Evolutionary conservation across 2,113 vertebrate species (phyloP), one percentile per base, ranked within the genome.

Genomic region (Asarcornis scutulata): DNA sequence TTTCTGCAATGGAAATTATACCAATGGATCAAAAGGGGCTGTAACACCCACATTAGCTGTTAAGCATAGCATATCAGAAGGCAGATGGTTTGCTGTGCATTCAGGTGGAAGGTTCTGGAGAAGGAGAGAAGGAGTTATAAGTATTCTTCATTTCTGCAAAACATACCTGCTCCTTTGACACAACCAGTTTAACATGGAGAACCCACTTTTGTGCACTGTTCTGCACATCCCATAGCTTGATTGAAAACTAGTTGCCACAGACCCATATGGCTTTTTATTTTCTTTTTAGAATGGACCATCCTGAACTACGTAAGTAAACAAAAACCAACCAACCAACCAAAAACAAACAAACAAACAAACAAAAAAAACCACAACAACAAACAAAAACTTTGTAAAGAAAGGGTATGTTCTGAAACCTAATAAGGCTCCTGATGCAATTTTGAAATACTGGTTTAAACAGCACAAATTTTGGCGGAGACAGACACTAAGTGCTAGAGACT

Each of bases 11-110:
- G 68, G 77, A 93, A 77, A 96, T 89, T 77, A 81, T 55, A 25
- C 18, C 73, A 82, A 62, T 91, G 71, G 95, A 87, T 86, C 44
- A 95, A 82, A 86, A 97, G 93, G 44, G 72, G 91, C 62, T 38
- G 17, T 68, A 86, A 86, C 75, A 95, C 34, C 23, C 62, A 55
- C n/a, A 56, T 95, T 91, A 27, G 62, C 17, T 93, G 53, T 64
- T 73, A 95, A 95, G 53, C 40, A 22, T 32, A 78, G 38, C 7
- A 62, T 89, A 93, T 89, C 75, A 88, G 27, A 21, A 87, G 20
- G 46, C 31, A 84, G 59, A 78, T 87, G 60, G 42, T 59, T 68
- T 74, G 60, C 18, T 85, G 40, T 83, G 31, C 17, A 23, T 69
- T 92, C 62, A 74, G 36, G 40, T 68, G 22, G 23, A 92, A 87